Percentiles rank a stretch among this genome's conserved stretches.
Evolutionary conservation across 2,797 vertebrate species (phyloP).

Genomic region (Poliocrania exsul): DNA sequence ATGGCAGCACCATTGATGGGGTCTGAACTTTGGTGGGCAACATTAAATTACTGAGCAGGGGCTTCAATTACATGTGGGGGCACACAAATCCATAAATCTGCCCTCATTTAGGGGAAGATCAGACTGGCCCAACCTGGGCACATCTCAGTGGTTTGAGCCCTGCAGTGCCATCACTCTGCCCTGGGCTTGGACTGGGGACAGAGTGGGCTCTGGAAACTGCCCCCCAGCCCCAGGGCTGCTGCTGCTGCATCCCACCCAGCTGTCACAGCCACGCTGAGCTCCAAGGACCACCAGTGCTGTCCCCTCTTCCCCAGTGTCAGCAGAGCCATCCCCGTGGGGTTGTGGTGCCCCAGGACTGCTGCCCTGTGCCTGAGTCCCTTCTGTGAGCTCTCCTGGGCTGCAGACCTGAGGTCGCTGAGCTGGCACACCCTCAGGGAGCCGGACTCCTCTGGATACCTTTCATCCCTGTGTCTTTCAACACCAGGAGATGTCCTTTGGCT

Average conservation of each 20-base stretch:
- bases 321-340: accelerated
- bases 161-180: background rate
- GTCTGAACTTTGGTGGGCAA: background rate
- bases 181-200: background rate
- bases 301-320: background rate
- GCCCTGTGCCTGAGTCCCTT: background rate
- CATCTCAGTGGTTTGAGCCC: slow-evolving; percentile 34
- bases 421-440: background rate
- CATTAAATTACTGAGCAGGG: background rate
- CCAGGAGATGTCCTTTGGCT: background rate
- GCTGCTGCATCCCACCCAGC: background rate
- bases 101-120: slow-evolving; percentile 2
- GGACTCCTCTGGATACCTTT: background rate
- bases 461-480: background rate
- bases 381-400: background rate
- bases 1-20: background rate
- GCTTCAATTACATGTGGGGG: background rate
- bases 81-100: background rate
- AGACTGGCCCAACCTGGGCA: background rate
- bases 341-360: background rate
- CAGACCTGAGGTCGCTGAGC: accelerated
- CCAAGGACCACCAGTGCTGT: accelerated
- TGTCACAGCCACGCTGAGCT: background rate
- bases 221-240: background rate
- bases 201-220: background rate